phyloP scores from a whole-genome alignment of 1,140 invertebrate species.

The Hermetia illucens region DNA sequence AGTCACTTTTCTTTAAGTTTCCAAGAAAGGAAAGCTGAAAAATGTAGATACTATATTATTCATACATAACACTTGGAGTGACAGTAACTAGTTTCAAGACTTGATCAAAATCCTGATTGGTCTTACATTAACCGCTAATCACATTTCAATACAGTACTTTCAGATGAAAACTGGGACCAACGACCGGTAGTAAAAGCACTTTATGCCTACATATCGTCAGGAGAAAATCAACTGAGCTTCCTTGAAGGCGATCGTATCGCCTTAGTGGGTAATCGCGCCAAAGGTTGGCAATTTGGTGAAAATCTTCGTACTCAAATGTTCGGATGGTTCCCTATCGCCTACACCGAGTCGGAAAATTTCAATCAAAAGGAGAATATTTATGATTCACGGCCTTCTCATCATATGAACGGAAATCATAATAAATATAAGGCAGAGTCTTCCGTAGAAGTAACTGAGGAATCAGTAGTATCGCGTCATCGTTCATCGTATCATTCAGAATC shows the following conservation, averaged over 20 bases:
- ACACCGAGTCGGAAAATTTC: too few species aligned
- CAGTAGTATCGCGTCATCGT: too few species aligned
- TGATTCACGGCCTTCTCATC: not conserved
- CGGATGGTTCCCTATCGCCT: conserved; percentile 89
- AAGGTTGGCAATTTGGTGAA: conserved; percentile 92
- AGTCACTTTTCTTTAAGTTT: too few species aligned
- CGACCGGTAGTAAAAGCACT: conserved; percentile 62
- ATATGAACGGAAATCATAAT: too few species aligned
- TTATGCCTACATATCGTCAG: conserved; percentile 78
- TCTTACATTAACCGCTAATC: too few species aligned
- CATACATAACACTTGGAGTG: too few species aligned
- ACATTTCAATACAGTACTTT: conserved; percentile 26
- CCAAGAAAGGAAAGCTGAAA: too few species aligned
- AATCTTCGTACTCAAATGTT: conserved; percentile 77
- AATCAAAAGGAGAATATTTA: not conserved
- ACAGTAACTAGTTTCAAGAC: too few species aligned
- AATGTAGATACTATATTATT: too few species aligned
- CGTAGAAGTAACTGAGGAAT: not conserved
- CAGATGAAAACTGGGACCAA: conserved; percentile 30
- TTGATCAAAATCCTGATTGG: too few species aligned
- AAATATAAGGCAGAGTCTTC: not conserved
- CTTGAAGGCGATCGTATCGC: conserved; percentile 80
- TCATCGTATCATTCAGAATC: conserved; percentile 15
- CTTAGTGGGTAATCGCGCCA: conserved; percentile 76
- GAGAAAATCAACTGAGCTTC: conserved; percentile 85